Evolutionary conservation across 2,113 vertebrate species (phyloP), one percentile per base, ranked within the genome.

Genomic region (Hylia prasina): DNA sequence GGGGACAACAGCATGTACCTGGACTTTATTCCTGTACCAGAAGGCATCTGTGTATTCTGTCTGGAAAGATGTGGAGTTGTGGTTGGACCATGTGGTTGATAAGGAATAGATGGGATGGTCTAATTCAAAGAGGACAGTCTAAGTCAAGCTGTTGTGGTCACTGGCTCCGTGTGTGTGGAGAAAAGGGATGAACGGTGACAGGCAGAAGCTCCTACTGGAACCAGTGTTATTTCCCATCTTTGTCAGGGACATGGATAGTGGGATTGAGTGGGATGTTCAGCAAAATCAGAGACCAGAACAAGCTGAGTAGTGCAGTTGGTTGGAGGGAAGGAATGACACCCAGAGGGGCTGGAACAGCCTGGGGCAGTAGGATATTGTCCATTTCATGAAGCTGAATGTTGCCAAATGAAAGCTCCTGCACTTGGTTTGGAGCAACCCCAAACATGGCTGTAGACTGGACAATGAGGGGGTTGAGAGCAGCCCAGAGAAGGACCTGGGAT

Each of bases 301-400:
- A 33, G 35, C 13, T 50, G 57, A 50, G 35, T 4, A 6, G 27
- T 33, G 57, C 0, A 1, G 10, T 50, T 77, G 9, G 12, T 20
- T 11, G 56, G n/a, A 76, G 21, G 27, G 27, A 48, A 61, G 10
- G 21, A 25, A 5, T 58, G 54, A 20, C 11, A 31, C 12, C 9
- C 42, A 37, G 20, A 47, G 21, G 11, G 27, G 7, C 40, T 57
- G 33, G 42, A 75, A 75, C 6, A 10, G 25, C 19, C 17, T 35
- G 25, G 33, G 15, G 6, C 5, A 11, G 33, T 35, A 20, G 25
- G 14, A 30, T 35, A 10, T 10, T 45, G 19, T 33, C 16, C 15
- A 0, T 19, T 10, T 37, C 27, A 4, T 24, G 15, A 37, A 31
- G 42, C 20, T 47, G 33, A 58, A 30, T 0, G 0, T 37, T n/a